phyloP scores from a whole-genome alignment of 2,888 invertebrate genomes.

The Megaustenia siamemsis region DNA sequence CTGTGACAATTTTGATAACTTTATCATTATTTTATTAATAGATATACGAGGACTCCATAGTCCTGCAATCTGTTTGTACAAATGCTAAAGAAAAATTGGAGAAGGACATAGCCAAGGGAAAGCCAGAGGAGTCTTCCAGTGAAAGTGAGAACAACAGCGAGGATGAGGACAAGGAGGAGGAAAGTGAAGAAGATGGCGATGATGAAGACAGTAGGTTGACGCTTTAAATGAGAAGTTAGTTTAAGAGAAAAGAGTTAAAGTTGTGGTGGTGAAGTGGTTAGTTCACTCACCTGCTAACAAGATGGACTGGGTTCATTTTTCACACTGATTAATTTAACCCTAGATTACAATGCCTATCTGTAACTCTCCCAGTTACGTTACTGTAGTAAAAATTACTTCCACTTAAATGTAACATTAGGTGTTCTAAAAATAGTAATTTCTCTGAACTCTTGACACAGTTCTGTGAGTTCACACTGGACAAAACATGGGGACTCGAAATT shows the following conservation, averaged over 20 bases:
- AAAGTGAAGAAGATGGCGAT: conserved; percentile 68
- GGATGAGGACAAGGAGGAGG: conserved; percentile 64
- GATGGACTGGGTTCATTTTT: neutral
- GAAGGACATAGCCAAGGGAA: conserved; percentile 65
- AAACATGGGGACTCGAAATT: too few species aligned
- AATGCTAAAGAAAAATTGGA: conserved; percentile 81
- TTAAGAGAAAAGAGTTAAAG: neutral
- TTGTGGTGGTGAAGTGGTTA: too few species aligned
- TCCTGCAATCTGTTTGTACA: conserved; percentile 86
- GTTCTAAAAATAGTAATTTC: too few species aligned
- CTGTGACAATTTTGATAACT: too few species aligned
- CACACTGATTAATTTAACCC: neutral
- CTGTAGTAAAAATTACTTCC: too few species aligned
- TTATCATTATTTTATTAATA: neutral
- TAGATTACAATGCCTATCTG: too few species aligned
- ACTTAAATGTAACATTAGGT: too few species aligned
- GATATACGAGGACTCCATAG: conserved; percentile 94
- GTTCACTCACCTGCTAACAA: too few species aligned
- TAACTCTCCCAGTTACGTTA: too few species aligned
- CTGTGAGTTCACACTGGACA: too few species aligned
- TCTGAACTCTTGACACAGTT: too few species aligned
- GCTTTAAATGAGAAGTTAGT: neutral
- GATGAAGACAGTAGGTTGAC: conserved; percentile 65
- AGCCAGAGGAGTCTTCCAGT: conserved; percentile 53
- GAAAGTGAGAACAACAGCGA: conserved; percentile 69